These are phyloP conservation scores for Strigamia crassipes DNA, from an alignment of 2,888 invertebrate genomes.

Conservation along the genomic window DNA sequence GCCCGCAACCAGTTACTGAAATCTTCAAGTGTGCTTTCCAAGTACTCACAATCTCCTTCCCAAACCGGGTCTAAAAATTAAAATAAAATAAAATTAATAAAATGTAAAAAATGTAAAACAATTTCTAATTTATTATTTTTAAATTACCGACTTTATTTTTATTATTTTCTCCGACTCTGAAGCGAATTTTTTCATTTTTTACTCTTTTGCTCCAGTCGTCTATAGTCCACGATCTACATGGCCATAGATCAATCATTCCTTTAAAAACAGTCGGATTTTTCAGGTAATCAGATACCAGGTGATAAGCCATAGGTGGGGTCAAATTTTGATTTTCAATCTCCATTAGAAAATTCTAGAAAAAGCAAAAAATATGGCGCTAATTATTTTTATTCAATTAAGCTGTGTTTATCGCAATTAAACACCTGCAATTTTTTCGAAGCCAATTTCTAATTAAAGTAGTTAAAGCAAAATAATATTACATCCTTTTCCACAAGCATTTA, in stretches of 20 bases:
- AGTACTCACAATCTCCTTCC: conserved; percentile 72
- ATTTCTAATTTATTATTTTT: background rate
- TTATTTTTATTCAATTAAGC: background rate
- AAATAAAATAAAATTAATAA: background rate
- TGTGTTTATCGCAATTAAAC: background rate
- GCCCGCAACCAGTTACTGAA: conserved; percentile 64
- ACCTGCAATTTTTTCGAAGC: no score
- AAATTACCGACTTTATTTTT: conserved; percentile 13
- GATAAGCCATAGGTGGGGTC: background rate
- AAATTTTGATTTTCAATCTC: background rate
- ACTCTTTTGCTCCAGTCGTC: conserved; percentile 68
- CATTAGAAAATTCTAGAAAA: background rate
- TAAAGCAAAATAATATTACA: no score
- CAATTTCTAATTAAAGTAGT: no score
- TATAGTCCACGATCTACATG: conserved; percentile 55
- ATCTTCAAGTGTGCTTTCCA: conserved; percentile 67
- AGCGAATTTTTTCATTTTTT: conserved; percentile 54
- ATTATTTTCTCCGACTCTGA: conserved; percentile 45
- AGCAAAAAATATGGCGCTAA: background rate
- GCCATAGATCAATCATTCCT: conserved; percentile 48
- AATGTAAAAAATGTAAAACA: background rate
- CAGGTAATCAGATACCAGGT: conserved; percentile 18
- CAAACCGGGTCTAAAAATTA: conserved; percentile 67
- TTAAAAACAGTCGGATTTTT: conserved; percentile 48
- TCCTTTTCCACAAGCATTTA: background rate